A percentile compares a stretch with the other conserved stretches of the same genome.
Evolutionary conservation across 2,888 invertebrate genomes (phyloP).

Genomic region (Balanococcus diminutus): DNA sequence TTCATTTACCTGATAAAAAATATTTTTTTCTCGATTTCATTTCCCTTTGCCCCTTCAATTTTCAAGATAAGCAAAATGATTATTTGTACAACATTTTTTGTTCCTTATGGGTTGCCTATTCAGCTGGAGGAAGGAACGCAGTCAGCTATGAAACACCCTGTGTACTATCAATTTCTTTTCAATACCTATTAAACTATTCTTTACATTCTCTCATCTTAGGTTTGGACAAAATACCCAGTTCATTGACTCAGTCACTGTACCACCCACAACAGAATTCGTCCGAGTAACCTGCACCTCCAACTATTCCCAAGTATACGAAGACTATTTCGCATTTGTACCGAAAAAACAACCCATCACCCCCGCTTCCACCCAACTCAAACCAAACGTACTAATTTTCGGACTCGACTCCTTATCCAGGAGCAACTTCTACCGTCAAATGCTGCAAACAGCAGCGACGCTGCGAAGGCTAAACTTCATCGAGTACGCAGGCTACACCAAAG

Average conservation of each 20-base stretch:
- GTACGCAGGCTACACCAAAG: background rate
- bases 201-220: background rate
- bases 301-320: background rate
- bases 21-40: too few species aligned
- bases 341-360: background rate
- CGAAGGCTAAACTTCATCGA: background rate
- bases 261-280: background rate
- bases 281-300: background rate
- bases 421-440: conserved; percentile 27
- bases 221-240: background rate
- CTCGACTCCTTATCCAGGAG: background rate
- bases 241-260: background rate
- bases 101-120: too few species aligned
- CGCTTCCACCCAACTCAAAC: background rate
- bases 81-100: background rate
- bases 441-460: background rate
- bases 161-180: background rate
- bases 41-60: too few species aligned
- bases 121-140: too few species aligned
- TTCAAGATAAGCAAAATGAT: background rate
- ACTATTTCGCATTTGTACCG: background rate
- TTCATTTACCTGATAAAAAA: too few species aligned
- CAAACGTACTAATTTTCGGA: background rate
- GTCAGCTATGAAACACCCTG: too few species aligned
- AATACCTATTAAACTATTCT: background rate